phyloP scores from a whole-genome alignment of 2,888 invertebrate species.

The Phytoseiulus persimilis region DNA sequence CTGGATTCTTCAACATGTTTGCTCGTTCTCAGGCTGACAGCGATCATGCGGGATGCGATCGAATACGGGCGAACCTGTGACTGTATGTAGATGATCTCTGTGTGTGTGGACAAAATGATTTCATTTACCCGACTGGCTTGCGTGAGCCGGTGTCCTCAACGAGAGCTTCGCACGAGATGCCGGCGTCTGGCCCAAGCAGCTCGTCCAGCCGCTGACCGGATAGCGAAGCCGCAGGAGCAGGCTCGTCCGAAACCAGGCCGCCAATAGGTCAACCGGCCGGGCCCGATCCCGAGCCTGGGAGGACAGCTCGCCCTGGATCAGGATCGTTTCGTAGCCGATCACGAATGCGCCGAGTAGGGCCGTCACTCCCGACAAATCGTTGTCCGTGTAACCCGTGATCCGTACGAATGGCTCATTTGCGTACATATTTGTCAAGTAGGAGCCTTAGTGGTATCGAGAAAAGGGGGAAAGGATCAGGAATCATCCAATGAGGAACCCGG shows the following conservation, averaged over 20 bases:
- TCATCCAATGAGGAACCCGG: too few species aligned
- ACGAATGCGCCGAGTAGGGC: neutral
- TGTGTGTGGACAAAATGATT: neutral
- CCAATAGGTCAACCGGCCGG: neutral
- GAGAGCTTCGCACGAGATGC: neutral
- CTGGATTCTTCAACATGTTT: too few species aligned
- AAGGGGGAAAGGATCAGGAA: neutral
- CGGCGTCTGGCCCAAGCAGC: neutral
- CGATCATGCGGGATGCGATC: neutral
- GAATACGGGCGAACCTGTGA: neutral
- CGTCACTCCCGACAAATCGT: neutral
- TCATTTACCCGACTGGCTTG: neutral
- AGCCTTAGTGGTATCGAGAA: neutral
- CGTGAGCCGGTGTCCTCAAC: neutral
- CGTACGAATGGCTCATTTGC: neutral
- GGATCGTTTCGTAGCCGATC: neutral
- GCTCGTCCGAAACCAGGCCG: neutral
- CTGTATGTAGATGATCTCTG: neutral
- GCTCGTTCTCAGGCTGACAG: too few species aligned
- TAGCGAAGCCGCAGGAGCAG: neutral
- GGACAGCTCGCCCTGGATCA: neutral
- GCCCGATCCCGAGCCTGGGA: neutral
- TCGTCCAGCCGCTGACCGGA: neutral
- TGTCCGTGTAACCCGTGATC: neutral
- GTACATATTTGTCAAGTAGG: neutral